These are phyloP conservation scores for Aphodius sticticus DNA, from an alignment of 2,888 invertebrate genomes.

Conservation along the genomic window DNA sequence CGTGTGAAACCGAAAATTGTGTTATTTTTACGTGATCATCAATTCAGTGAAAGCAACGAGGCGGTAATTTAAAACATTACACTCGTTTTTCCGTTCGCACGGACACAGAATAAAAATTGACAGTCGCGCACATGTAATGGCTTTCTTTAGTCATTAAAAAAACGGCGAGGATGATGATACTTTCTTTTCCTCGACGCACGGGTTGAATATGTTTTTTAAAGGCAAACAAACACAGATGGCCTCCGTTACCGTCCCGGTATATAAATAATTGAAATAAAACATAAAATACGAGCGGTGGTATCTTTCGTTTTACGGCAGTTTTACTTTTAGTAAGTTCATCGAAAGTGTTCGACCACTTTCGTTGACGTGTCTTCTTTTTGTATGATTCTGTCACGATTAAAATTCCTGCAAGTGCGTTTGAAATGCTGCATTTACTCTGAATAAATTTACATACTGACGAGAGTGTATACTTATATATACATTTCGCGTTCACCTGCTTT, in stretches of 20 bases:
- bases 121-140: neutral
- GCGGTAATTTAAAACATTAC: neutral
- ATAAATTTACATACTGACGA: neutral
- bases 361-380: neutral
- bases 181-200: neutral
- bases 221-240: neutral
- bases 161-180: neutral
- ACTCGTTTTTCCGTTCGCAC: neutral
- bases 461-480: neutral
- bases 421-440: neutral
- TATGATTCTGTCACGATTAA: neutral
- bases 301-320: neutral
- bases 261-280: neutral
- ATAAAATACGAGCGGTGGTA: neutral
- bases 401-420: neutral
- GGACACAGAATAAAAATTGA: neutral
- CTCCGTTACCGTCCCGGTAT: neutral
- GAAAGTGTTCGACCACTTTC: neutral
- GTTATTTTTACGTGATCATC: neutral
- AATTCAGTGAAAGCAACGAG: neutral
- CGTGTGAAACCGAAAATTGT: neutral
- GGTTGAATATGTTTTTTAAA: neutral
- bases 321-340: neutral
- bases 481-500: neutral
- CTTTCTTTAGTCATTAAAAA: slow-evolving; percentile 4